phyloP scores from a whole-genome alignment of 2,113 vertebrate genomes.

The Circaetus gallicus region DNA sequence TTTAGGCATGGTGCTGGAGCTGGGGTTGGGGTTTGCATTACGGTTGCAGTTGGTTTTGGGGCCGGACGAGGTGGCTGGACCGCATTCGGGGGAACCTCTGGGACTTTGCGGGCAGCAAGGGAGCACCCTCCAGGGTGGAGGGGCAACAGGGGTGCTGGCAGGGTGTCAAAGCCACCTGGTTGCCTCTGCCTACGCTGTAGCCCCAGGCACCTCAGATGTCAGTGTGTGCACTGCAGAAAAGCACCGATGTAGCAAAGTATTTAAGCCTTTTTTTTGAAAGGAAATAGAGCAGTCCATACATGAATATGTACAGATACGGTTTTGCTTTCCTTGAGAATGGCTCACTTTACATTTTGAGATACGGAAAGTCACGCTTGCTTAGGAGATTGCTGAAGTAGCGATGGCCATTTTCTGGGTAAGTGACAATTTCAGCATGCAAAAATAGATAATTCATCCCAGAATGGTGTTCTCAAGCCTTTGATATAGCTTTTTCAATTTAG shows the following conservation, averaged over 20 bases:
- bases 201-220: neutral
- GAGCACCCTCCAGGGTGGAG: neutral
- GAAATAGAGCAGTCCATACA: neutral
- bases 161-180: neutral
- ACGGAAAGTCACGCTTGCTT: neutral
- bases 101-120: neutral
- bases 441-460: neutral
- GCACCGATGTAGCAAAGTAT: neutral
- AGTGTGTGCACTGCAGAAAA: neutral
- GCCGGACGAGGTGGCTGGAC: too few relatives aligned
- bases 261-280: neutral
- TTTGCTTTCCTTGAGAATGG: neutral
- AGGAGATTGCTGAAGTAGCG: neutral
- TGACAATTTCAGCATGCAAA: neutral
- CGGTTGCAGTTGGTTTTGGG: neutral
- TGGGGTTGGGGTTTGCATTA: neutral
- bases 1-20: neutral
- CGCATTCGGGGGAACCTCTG: neutral
- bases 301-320: neutral
- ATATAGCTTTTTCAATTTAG: neutral
- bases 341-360: neutral
- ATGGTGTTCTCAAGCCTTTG: neutral
- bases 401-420: neutral
- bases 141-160: neutral
- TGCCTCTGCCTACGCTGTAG: neutral